Evolutionary conservation across 2,888 invertebrate species (phyloP).

Genomic region (Mesorhabditis belari): DNA sequence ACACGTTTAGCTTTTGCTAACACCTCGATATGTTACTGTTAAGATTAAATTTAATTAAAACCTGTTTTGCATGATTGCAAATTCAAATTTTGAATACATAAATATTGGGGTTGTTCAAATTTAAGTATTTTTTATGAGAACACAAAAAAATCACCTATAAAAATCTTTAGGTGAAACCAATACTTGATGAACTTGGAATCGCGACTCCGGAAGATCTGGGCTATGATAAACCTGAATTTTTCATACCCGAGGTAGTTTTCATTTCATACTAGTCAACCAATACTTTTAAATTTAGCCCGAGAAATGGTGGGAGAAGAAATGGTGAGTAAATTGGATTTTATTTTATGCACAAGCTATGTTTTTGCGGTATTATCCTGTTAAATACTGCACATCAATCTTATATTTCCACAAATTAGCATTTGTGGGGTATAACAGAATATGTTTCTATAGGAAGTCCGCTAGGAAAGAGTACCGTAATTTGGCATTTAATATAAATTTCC

Average conservation of each 20-base stretch:
- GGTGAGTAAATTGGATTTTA: conserved; percentile 28
- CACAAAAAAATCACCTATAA: too few relatives aligned
- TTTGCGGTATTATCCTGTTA: not conserved
- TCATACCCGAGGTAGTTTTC: conserved; percentile 69
- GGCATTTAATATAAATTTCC: conserved; percentile 4
- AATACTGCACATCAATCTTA: not conserved
- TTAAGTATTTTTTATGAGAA: too few relatives aligned
- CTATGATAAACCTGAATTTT: conserved; percentile 91
- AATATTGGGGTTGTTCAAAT: too few relatives aligned
- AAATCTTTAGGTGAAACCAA: conserved; percentile 74
- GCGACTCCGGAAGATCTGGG: conserved; percentile 89
- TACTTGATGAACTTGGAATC: conserved; percentile 84
- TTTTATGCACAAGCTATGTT: not conserved
- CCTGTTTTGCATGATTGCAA: too few relatives aligned
- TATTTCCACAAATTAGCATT: not conserved
- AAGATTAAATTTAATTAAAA: too few relatives aligned
- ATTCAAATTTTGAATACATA: too few relatives aligned
- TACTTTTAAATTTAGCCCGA: too few relatives aligned
- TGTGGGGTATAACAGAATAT: not conserved
- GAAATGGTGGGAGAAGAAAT: conserved; percentile 53
- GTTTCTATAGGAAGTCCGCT: not conserved
- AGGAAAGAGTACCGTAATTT: not conserved
- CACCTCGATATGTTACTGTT: too few relatives aligned
- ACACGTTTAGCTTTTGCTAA: too few relatives aligned
- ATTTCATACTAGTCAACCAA: too few relatives aligned